phyloP scores from a whole-genome alignment of 2,113 vertebrate genomes.

The Electrona antarctica region DNA sequence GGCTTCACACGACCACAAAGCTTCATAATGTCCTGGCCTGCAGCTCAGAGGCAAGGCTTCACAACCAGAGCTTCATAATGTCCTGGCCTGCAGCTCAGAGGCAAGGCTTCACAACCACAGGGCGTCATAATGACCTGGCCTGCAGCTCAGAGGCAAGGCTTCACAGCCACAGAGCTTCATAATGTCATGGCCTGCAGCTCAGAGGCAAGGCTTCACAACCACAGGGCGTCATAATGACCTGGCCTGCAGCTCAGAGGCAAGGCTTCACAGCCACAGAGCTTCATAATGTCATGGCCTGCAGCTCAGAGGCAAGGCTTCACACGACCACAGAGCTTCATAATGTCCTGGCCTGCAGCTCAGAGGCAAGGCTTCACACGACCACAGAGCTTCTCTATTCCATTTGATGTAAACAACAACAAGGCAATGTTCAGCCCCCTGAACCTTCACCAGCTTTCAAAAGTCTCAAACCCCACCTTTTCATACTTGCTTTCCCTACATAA shows the following conservation, averaged over 20 bases:
- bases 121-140: conserved; percentile 35
- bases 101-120: conserved; percentile 60
- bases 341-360: conserved; percentile 55
- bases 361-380: conserved; percentile 59
- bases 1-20: too few relatives aligned
- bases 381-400: too few relatives aligned
- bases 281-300: conserved; percentile 38
- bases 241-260: conserved; percentile 72
- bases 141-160: conserved; percentile 71
- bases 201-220: conserved; percentile 68
- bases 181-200: conserved; percentile 48
- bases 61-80: conserved; percentile 5
- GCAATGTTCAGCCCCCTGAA: too few relatives aligned
- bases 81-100: conserved; percentile 64
- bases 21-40: conserved; percentile 36
- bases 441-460: too few relatives aligned
- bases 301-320: conserved; percentile 69
- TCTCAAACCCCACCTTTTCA: too few relatives aligned
- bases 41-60: conserved; percentile 70
- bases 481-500: too few relatives aligned
- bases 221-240: conserved; percentile 37
- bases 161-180: too few relatives aligned
- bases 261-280: too few relatives aligned
- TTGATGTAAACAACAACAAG: too few relatives aligned
- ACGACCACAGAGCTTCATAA: too few relatives aligned